A percentile compares a stretch with the other conserved stretches of the same genome.
Conservation (phyloP, 2,797 vertebrate species). For the Galaxias olidus region DNA sequence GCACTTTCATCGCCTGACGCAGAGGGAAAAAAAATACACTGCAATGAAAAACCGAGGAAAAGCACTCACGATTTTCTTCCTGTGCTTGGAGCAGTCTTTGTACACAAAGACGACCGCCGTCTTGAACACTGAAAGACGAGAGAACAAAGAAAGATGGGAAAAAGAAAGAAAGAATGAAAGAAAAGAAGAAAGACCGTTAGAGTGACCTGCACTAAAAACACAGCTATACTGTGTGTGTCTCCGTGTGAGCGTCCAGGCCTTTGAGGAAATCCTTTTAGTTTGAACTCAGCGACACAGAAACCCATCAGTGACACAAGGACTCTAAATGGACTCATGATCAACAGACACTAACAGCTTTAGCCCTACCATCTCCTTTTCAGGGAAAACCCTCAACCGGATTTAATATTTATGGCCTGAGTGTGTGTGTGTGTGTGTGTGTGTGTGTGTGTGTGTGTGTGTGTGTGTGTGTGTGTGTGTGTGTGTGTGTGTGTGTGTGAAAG, state of each 20-base stretch:
- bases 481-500: slow-evolving; percentile 2
- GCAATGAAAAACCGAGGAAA: neutral
- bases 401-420: slow-evolving; percentile 52
- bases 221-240: too few relatives aligned
- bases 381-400: slow-evolving; percentile 25
- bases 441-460: slow-evolving; percentile 16
- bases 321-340: slow-evolving; percentile 14
- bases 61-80: slow-evolving; percentile 90
- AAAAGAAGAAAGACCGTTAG: slow-evolving; percentile 32
- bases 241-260: neutral
- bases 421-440: slow-evolving; percentile 8
- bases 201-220: neutral
- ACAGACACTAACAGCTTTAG: slow-evolving; percentile 23
- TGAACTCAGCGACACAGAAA: neutral
- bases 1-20: neutral
- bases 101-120: slow-evolving; percentile 95
- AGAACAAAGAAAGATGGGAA: slow-evolving; percentile 29
- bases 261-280: neutral
- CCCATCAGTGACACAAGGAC: neutral
- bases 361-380: slow-evolving; percentile 13
- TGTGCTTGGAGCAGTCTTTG: slow-evolving; percentile 93
- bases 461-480: slow-evolving; percentile 21
- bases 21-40: neutral
- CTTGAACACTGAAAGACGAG: slow-evolving; percentile 86
- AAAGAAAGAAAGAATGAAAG: slow-evolving; percentile 36